Base-by-base conservation (phyloP, 2,113 vertebrate species). In the Apteryx owenii region DNA sequence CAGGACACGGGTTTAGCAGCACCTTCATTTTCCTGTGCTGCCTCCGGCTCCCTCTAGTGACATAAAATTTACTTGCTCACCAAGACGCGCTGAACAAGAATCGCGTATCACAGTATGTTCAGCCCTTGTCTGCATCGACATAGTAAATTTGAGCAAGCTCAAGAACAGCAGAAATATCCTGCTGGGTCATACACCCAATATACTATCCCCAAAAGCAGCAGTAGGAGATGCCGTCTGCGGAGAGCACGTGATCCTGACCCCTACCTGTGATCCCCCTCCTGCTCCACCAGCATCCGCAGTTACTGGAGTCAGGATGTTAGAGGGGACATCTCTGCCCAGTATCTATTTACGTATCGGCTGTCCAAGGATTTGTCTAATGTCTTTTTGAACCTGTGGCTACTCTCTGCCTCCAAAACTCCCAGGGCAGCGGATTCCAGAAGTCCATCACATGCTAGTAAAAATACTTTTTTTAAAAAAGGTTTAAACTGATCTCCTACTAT, bases 41-140 rank as follows among this genome's bases (percentile, higher is more conserved):
- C 33, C 50, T 36, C 28, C 44, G 17, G 81, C 95, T 96, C 88
- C 90, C 92, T 92, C 92, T 94, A 84, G 73, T 20, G 93, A 66
- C 5, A 42, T 5, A 54, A 75, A 42, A 51, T 29, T 54, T 31
- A 56, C 25, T 9, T 31, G 3, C 51, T 91, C 33, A 36, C 53
- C 6, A 14, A 56, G 77, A 38, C 62, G 9, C 64, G 84, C 68
- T 8, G 18, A 16, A 46, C 56, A 31, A 58, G 29, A 58, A 31
- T 16, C 16, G 29, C 5, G 8, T 29, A 31, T 31, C 29, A 9
- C 17, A 15, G 17, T 60, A 19, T 10, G 10, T 60, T 33, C 11
- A 31, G 56, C 19, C 31, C 56, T 60, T 33, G 31, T 19, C 29
- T 16, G 29, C 17, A 58, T 58, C 56, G 10, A 18, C 29, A 19